Conservation (phyloP, 2,797 vertebrate species). For the Danio kyathit region DNA sequence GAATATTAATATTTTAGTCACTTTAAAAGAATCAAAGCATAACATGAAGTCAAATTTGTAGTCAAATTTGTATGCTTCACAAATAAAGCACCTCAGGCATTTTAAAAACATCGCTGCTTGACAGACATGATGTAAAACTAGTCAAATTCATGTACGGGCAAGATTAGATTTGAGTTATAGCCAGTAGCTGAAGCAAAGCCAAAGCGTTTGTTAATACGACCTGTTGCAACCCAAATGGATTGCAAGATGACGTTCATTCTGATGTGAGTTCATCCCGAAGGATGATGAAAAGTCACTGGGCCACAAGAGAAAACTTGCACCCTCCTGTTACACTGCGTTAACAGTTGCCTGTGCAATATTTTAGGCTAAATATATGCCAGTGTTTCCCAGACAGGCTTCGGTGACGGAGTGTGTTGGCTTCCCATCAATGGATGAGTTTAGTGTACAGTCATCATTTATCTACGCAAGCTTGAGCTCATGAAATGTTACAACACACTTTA, state of each 20-base stretch:
- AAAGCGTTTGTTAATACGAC: background rate
- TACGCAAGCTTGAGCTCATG: background rate
- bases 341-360: slow-evolving; percentile 26
- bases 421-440: background rate
- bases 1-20: no score
- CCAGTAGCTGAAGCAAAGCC: background rate
- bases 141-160: background rate
- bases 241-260: background rate
- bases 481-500: background rate
- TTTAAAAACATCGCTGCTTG: background rate
- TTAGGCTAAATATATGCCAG: slow-evolving; percentile 6
- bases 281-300: background rate
- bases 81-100: background rate
- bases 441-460: background rate
- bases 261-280: background rate
- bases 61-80: background rate
- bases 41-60: no score
- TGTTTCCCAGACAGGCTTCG: background rate
- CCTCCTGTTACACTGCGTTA: slow-evolving; percentile 62
- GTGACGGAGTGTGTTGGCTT: background rate
- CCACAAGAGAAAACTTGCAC: slow-evolving; percentile 52
- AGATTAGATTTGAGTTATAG: background rate
- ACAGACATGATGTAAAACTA: background rate
- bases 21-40: no score
- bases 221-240: background rate